Evolutionary conservation across 2,888 invertebrate genomes (phyloP), one percentile per base, ranked within the genome.

Genomic region (Lycocerus yunnanus): DNA sequence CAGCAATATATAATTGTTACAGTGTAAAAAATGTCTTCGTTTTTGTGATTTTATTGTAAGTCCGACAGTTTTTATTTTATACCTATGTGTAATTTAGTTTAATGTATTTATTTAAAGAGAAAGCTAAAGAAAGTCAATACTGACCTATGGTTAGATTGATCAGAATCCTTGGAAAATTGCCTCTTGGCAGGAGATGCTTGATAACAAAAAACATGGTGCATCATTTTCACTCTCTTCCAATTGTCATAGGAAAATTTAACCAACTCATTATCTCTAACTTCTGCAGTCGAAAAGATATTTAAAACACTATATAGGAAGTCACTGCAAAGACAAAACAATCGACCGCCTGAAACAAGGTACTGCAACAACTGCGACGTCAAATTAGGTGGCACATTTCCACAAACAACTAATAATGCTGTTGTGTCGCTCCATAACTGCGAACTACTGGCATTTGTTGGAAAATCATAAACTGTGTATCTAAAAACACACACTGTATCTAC

Each of bases 141-240:
- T 21, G 6, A 77, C 74, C 78, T 81, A 66, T 79, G 82, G 77
- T 85, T 81, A 4, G 83, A 82, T 73, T 90, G 91, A 77, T 94
- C 94, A 71, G 91, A 92, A 82, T 94, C 94, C 70, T 93, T 93
- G 0, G 94, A 94, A 83, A 95, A 95, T 83, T 94, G 93, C 81
- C 94, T 93, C 85, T 93, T 93, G 1, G 94, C 92, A 0, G 95
- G 95, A 1, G 95, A 95, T 0, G 95, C 94, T 85, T 95, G 95
- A 84, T 95, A 95, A 83, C 95, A 95, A 85, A 95, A 95, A 78
- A 95, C 93, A 83, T 95, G 95, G 86, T 95, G 95, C 90, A 95
- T 93, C 93, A 95, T 93, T 84, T 92, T 92, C 0, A 95, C 94
- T 5, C 93, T 91, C 83, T 93, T 92, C 95, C 95, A 95, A 84